Conservation (phyloP, 2,113 vertebrate genomes). For the Aythya baeri region DNA sequence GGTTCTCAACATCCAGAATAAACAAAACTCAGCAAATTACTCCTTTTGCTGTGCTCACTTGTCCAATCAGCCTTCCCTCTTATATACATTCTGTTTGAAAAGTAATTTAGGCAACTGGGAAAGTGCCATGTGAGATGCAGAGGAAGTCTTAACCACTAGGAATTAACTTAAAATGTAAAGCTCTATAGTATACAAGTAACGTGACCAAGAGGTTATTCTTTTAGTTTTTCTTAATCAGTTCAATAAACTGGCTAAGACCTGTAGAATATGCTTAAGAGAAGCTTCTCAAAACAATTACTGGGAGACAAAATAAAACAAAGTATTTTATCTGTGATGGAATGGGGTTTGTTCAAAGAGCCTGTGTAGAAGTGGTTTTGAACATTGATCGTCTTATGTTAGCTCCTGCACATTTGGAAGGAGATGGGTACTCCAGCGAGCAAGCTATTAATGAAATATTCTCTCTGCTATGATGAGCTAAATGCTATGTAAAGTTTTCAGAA, state of each 20-base stretch:
- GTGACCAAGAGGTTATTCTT: not conserved
- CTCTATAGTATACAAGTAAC: not conserved
- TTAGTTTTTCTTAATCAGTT: constrained; percentile 7
- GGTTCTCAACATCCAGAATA: not conserved
- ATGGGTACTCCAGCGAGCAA: not conserved
- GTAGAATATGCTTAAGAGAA: not conserved
- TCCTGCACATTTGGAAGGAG: not conserved
- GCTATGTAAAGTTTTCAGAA: not conserved
- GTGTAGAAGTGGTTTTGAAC: not conserved
- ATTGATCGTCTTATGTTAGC: fast-evolving
- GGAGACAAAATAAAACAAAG: not conserved
- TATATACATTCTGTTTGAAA: not conserved
- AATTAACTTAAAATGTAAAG: constrained; percentile 1
- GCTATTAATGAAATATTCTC: not conserved
- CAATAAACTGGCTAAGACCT: not conserved
- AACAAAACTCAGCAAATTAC: constrained; percentile 54
- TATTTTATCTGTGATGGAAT: not conserved
- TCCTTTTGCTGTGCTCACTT: not conserved
- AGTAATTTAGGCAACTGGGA: not conserved
- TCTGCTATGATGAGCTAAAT: not conserved
- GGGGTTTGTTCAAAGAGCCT: not conserved
- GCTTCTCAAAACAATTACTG: not conserved
- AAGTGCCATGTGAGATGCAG: not conserved
- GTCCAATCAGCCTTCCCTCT: constrained; percentile 10
- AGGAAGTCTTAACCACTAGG: not conserved